phyloP scores from a whole-genome alignment of 2,113 vertebrate genomes.

The Myanophis thanlyinensis region DNA sequence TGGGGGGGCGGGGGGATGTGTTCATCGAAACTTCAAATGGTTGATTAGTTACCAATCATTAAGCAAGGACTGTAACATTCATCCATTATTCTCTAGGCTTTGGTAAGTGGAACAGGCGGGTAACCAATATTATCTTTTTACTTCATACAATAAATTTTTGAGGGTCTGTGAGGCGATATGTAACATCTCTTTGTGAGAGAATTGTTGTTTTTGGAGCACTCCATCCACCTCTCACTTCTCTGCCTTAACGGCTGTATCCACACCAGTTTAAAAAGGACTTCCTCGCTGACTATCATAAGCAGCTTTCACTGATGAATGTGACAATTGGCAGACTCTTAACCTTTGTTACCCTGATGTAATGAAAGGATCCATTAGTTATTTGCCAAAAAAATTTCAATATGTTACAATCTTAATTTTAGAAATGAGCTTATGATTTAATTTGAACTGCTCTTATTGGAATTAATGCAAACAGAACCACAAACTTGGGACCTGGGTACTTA shows the following conservation, averaged over 20 bases:
- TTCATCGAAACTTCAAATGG: neutral
- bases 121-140: neutral
- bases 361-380: slow-evolving; percentile 10
- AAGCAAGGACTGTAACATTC: neutral
- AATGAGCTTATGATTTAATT: slow-evolving; percentile 51
- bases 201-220: neutral
- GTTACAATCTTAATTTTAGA: slow-evolving; percentile 37
- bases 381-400: slow-evolving; percentile 25
- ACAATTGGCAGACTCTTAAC: neutral
- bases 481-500: too few species aligned
- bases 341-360: slow-evolving; percentile 8
- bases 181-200: neutral
- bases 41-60: neutral
- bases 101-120: neutral
- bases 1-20: rapidly evolving
- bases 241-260: neutral
- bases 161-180: neutral
- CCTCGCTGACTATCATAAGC: neutral
- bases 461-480: slow-evolving; percentile 43
- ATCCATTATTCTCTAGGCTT: neutral
- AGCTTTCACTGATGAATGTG: neutral
- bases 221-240: neutral
- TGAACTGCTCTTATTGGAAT: slow-evolving; percentile 47
- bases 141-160: neutral
- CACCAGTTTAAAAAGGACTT: neutral